These are phyloP conservation scores for Hydrolagus colliei DNA, from an alignment of 2,797 vertebrate genomes.

Conservation along the genomic window DNA sequence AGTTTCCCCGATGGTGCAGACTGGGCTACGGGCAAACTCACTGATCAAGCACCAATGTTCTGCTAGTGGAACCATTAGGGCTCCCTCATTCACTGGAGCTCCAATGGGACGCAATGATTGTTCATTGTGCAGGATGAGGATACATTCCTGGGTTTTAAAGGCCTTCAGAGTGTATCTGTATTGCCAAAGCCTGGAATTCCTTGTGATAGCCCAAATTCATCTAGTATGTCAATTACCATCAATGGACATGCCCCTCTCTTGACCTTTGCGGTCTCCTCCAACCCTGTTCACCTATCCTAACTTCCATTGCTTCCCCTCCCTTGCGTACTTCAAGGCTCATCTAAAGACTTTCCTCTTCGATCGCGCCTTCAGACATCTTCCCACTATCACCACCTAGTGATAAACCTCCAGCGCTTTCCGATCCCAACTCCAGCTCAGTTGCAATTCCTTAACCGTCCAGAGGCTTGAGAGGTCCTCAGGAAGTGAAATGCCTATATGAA, in stretches of 20 bases:
- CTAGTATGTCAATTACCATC: too few relatives aligned
- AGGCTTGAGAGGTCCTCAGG: too few relatives aligned
- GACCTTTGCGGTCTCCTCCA: background rate
- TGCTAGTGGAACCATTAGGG: background rate
- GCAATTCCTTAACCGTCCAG: too few relatives aligned
- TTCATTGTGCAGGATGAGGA: background rate
- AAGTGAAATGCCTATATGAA: too few relatives aligned
- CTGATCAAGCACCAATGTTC: background rate
- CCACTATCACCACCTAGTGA: too few relatives aligned
- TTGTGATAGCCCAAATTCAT: background rate
- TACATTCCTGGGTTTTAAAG: background rate
- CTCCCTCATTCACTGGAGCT: background rate
- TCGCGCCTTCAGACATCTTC: too few relatives aligned
- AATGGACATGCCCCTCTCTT: background rate
- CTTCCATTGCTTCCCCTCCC: too few relatives aligned
- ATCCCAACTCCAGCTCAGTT: too few relatives aligned
- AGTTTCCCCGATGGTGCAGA: background rate
- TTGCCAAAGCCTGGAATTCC: background rate
- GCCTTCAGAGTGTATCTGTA: background rate
- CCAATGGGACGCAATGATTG: background rate
- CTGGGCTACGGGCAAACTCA: background rate
- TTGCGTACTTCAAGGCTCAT: too few relatives aligned
- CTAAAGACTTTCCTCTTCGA: too few relatives aligned
- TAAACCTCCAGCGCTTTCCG: too few relatives aligned
- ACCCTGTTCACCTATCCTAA: too few relatives aligned